A percentile compares a stretch with the other conserved stretches of the same genome.
These are phyloP conservation scores for Hephaestus fuliginosus DNA, from an alignment of 2,797 vertebrate genomes.

Conservation along the genomic window DNA sequence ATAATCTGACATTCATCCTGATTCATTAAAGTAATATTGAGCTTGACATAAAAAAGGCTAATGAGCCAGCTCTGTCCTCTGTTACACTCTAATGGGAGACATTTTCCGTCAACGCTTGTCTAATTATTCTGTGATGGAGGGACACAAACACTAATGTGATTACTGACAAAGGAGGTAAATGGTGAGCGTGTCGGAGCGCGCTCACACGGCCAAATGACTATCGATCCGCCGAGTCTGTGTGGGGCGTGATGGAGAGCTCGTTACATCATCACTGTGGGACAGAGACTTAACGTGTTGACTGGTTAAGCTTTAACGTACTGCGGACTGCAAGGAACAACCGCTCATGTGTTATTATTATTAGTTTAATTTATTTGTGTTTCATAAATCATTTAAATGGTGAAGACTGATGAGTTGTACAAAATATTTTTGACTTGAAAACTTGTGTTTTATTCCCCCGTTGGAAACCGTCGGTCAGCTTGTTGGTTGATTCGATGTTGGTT, in stretches of 20 bases:
- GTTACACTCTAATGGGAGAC: conserved; percentile 1
- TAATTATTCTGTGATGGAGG: not conserved
- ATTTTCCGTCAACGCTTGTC: conserved; percentile 10
- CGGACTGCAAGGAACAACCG: not conserved
- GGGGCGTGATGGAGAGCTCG: not conserved
- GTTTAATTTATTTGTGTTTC: not conserved
- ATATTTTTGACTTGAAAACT: not conserved
- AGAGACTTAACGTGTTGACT: not conserved
- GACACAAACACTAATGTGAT: conserved; percentile 27
- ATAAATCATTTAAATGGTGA: not conserved
- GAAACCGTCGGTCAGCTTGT: not conserved
- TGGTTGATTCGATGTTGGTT: not conserved
- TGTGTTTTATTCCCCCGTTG: not conserved
- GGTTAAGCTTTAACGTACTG: not conserved
- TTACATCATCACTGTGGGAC: conserved; percentile 20
- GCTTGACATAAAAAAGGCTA: no score
- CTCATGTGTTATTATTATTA: no score
- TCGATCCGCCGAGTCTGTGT: conserved; percentile 10
- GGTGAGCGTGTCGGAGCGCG: not conserved
- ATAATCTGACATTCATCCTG: not conserved
- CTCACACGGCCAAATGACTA: conserved; percentile 14
- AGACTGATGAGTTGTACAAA: not conserved
- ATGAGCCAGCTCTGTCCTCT: not conserved
- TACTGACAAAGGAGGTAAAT: not conserved
- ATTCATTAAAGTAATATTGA: not conserved